Conservation (phyloP, 2,888 invertebrate species). For the Drosophila dives region DNA sequence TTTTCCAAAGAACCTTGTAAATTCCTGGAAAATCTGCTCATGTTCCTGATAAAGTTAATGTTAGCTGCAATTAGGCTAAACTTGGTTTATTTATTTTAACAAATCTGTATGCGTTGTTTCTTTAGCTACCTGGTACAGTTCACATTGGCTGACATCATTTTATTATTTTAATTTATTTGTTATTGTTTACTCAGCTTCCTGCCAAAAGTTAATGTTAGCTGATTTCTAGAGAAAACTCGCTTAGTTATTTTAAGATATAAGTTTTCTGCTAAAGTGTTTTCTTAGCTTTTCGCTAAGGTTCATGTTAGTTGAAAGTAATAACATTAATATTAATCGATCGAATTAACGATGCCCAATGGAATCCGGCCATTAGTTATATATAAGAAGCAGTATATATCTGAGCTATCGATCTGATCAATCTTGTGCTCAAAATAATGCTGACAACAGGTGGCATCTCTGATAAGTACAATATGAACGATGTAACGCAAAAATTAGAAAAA, state of each 20-base stretch:
- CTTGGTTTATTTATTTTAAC: neutral
- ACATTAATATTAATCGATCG: neutral
- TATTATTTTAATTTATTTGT: neutral
- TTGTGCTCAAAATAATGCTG: slow-evolving; percentile 8
- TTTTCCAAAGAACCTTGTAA: neutral
- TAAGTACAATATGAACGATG: slow-evolving; percentile 21
- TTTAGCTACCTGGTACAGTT: neutral
- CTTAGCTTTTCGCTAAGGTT: neutral
- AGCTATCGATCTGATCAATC: neutral
- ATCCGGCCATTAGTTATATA: slow-evolving; percentile 5
- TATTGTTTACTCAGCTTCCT: neutral
- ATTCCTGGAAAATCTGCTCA: neutral
- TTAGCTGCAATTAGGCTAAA: neutral
- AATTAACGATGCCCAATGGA: neutral
- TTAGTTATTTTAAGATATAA: neutral
- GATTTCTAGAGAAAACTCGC: neutral
- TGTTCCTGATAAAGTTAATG: neutral
- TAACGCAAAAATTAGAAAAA: neutral
- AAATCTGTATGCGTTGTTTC: neutral
- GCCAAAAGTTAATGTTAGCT: neutral
- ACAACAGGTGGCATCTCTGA: slow-evolving; percentile 7
- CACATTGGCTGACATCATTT: neutral
- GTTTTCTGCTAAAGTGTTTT: neutral
- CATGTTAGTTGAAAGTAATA: neutral
- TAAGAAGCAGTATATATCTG: neutral